These are phyloP conservation scores for Periophthalmodon schlosseri DNA, from an alignment of 2,113 vertebrate genomes.

Conservation along the genomic window DNA sequence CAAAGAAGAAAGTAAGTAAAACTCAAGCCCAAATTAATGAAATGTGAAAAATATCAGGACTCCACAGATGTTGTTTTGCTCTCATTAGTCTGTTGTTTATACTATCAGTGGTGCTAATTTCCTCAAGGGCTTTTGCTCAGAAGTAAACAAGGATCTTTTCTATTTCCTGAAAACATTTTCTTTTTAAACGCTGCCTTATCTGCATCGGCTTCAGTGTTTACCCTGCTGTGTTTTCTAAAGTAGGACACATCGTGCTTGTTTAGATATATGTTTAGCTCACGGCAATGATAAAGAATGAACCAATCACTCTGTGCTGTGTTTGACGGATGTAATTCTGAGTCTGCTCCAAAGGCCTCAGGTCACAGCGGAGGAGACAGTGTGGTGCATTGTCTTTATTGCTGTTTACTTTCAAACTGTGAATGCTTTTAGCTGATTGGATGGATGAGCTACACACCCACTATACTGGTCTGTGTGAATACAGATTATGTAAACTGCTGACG, in stretches of 20 bases:
- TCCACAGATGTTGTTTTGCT: constrained; percentile 11
- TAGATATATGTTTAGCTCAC: constrained; percentile 10
- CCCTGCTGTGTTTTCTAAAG: constrained; percentile 5
- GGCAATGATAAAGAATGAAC: constrained; percentile 2
- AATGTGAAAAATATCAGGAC: constrained; percentile 2
- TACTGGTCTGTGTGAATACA: not conserved
- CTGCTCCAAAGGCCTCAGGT: constrained; percentile 44
- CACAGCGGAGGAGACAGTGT: constrained; percentile 2
- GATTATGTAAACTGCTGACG: not conserved
- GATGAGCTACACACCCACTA: not conserved
- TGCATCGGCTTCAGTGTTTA: not conserved
- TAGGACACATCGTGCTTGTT: constrained; percentile 6
- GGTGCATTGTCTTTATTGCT: constrained; percentile 41
- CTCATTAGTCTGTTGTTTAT: constrained; percentile 13
- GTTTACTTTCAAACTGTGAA: constrained; percentile 39
- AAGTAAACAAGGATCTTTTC: constrained; percentile 8
- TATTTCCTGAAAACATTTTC: constrained; percentile 5
- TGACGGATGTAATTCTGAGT: constrained; percentile 53
- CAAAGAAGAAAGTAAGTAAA: not conserved
- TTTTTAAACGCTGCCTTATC: not conserved
- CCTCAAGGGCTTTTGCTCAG: constrained; percentile 3
- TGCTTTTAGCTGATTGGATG: constrained; percentile 42
- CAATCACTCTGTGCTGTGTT: constrained; percentile 6
- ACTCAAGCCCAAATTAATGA: not conserved
- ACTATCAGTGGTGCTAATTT: constrained; percentile 4